These are phyloP conservation scores for Drosophila tristis DNA, from an alignment of 1,140 invertebrate genomes.

Conservation along the genomic window DNA sequence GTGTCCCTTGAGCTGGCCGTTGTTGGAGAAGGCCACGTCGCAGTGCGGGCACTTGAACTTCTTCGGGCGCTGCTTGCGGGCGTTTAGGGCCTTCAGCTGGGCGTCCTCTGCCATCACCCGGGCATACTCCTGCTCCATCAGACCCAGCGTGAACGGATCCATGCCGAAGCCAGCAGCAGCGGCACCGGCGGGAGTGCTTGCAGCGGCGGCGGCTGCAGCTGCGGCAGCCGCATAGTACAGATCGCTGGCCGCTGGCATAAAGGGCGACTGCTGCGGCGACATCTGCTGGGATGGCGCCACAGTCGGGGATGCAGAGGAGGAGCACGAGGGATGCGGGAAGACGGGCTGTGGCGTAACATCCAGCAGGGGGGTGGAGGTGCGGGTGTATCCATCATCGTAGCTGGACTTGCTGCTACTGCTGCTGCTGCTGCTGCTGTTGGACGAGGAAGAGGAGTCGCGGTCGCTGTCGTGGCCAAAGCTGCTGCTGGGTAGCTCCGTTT, in stretches of 20 bases:
- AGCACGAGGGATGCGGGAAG: constrained; percentile 28
- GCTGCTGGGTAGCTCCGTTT: constrained; percentile 54
- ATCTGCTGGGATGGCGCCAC: constrained; percentile 41
- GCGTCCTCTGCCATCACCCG: constrained; percentile 88
- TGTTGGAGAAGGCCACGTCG: constrained; percentile 95
- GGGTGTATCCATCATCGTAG: constrained; percentile 70
- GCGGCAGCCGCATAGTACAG: constrained; percentile 75
- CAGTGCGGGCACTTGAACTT: constrained; percentile 95
- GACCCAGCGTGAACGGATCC: constrained; percentile 73
- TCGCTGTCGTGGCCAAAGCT: constrained; percentile 68
- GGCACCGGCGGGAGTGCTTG: constrained; percentile 22
- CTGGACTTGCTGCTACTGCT: constrained; percentile 60
- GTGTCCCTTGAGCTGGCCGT: constrained; percentile 96
- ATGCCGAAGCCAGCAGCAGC: constrained; percentile 60
- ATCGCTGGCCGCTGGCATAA: constrained; percentile 57
- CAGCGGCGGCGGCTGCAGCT: constrained; percentile 55
- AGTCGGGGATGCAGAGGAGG: constrained; percentile 5
- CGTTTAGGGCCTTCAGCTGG: constrained; percentile 86
- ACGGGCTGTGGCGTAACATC: constrained; percentile 53
- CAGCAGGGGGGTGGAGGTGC: constrained; percentile 60
- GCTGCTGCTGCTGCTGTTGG: constrained; percentile 30
- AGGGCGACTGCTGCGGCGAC: constrained; percentile 46
- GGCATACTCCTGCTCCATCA: constrained; percentile 88
- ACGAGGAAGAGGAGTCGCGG: constrained; percentile 59
- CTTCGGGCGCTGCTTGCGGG: constrained; percentile 92